A percentile compares a stretch with the other conserved stretches of the same genome.
phyloP scores from a whole-genome alignment of 2,113 vertebrate species.

The Poeciliopsis prolifica region DNA sequence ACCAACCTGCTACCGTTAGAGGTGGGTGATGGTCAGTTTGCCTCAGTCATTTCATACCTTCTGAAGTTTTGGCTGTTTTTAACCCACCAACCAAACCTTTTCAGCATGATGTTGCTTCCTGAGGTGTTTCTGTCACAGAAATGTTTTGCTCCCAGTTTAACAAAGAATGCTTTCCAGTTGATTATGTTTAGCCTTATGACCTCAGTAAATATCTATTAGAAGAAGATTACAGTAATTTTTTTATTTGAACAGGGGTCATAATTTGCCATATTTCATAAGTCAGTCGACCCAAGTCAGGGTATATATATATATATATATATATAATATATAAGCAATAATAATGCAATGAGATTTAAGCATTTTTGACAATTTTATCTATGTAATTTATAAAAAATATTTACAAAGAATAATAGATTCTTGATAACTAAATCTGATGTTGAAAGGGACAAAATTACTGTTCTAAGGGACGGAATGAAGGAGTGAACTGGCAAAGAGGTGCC shows the following conservation, averaged over 20 bases:
- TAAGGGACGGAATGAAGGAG: neutral
- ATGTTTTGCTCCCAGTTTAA: no score
- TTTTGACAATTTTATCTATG: neutral
- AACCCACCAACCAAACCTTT: no score
- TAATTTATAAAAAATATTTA: neutral
- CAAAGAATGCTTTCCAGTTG: no score
- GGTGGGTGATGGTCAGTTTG: constrained; percentile 49
- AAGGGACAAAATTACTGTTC: neutral
- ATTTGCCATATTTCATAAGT: neutral
- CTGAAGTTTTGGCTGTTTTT: neutral
- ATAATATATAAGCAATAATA: neutral
- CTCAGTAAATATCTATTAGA: no score
- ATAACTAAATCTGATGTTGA: neutral
- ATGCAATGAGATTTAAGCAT: neutral
- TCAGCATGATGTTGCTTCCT: no score
- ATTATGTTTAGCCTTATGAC: no score
- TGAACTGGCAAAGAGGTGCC: neutral
- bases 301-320: no score
- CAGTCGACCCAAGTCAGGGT: neutral
- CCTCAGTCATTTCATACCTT: neutral
- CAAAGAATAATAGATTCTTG: neutral
- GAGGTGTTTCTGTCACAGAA: no score
- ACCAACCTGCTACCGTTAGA: constrained; percentile 68
- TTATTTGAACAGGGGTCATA: neutral
- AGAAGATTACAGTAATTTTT: neutral